A percentile compares a stretch with the other conserved stretches of the same genome.
Conservation (phyloP, 2,797 vertebrate species). For the Phalloptychus januarius region DNA sequence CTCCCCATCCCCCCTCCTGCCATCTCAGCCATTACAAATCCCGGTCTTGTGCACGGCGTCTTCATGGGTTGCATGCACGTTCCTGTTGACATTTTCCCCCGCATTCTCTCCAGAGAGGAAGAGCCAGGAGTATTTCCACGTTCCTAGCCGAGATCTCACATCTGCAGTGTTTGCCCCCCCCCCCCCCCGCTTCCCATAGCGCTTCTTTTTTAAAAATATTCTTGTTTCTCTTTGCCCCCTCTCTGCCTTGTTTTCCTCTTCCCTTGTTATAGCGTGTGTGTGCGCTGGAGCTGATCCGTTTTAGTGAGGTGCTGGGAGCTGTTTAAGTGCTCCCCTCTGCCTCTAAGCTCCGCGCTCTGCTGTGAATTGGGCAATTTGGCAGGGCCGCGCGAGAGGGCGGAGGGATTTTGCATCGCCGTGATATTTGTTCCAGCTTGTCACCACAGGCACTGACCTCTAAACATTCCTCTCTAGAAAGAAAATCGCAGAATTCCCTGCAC, state of each 20-base stretch:
- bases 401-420: conserved; percentile 34
- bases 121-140: conserved; percentile 71
- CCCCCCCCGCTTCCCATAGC: conserved; percentile 22
- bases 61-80: conserved; percentile 20
- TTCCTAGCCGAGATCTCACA: conserved; percentile 62
- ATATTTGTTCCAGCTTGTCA: conserved; percentile 48
- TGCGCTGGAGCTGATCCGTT: conserved; percentile 54
- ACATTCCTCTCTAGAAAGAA: conserved; percentile 23
- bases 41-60: conserved; percentile 26
- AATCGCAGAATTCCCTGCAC: conserved; percentile 7
- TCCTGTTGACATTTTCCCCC: conserved; percentile 73
- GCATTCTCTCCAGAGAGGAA: conserved; percentile 60
- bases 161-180: conserved; percentile 62
- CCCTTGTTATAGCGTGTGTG: conserved; percentile 44
- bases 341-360: conserved; percentile 37
- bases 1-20: conserved; percentile 16
- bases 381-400: conserved; percentile 20
- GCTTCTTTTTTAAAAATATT: conserved; percentile 26
- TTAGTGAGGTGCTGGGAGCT: conserved; percentile 40
- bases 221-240: background rate
- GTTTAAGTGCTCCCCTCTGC: conserved; percentile 50
- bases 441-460: conserved; percentile 27
- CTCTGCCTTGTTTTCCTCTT: conserved; percentile 35
- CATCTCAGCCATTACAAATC: conserved; percentile 45
- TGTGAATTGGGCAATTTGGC: conserved; percentile 52